Conservation (phyloP, 2,113 vertebrate species). For the Pachypanchax playfairii region DNA sequence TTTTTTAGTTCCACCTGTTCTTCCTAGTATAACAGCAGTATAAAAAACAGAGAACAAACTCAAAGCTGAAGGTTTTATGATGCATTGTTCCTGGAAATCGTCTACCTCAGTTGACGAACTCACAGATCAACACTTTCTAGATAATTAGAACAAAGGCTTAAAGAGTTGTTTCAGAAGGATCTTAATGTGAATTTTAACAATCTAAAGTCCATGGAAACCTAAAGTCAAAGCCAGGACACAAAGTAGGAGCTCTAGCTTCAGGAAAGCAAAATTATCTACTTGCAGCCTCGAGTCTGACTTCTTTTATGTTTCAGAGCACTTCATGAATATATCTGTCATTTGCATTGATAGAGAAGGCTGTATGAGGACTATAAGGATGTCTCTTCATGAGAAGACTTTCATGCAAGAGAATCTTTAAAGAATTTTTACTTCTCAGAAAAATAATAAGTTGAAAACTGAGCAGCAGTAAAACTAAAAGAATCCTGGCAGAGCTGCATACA, state of each 20-base stretch:
- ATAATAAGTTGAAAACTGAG: not conserved
- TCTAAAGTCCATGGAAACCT: not conserved
- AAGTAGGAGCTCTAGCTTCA: not conserved
- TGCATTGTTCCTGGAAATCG: not conserved
- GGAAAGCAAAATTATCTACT: conserved; percentile 9
- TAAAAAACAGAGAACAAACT: not conserved
- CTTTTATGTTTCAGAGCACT: conserved; percentile 18
- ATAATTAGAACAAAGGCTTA: not conserved
- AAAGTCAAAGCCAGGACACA: not conserved
- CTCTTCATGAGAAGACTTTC: conserved; percentile 19
- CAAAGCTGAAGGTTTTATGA: conserved; percentile 6
- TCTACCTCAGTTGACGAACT: not conserved
- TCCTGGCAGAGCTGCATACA: not conserved
- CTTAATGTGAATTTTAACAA: not conserved
- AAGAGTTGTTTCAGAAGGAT: not conserved
- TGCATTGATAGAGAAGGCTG: conserved; percentile 13
- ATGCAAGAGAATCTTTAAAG: not conserved
- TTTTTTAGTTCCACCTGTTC: too few relatives aligned
- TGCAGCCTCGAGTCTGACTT: not conserved
- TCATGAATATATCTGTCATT: conserved; percentile 11
- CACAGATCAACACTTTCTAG: not conserved
- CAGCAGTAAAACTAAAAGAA: not conserved
- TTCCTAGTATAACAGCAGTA: too few relatives aligned
- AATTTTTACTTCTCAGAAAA: conserved; percentile 8
- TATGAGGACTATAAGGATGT: not conserved